Conservation (phyloP, 2,113 vertebrate genomes). For the Thamnophis sirtalis region DNA sequence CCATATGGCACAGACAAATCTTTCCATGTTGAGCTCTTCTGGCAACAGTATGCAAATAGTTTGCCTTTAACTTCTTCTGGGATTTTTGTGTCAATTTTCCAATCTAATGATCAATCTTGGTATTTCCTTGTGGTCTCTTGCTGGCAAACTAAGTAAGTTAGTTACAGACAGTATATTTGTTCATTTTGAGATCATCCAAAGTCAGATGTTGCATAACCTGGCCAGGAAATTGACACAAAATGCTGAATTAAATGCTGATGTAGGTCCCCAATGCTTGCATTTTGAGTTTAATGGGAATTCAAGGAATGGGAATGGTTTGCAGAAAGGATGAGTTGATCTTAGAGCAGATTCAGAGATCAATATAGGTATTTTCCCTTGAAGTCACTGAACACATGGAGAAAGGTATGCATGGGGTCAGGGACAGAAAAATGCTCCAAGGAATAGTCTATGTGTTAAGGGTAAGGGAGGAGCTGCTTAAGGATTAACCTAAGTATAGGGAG, state of each 20-base stretch:
- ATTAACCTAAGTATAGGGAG: not conserved
- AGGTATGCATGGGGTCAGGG: not conserved
- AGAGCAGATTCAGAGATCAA: not conserved
- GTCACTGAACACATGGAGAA: not conserved
- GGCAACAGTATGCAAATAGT: not conserved
- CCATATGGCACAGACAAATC: not conserved
- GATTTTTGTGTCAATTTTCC: not conserved
- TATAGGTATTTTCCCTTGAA: not conserved
- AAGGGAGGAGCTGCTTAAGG: not conserved
- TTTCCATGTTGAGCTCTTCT: not conserved
- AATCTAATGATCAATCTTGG: not conserved
- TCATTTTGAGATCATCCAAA: not conserved
- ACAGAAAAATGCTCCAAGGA: not conserved
- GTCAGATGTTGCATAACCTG: not conserved
- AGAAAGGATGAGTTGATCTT: not conserved
- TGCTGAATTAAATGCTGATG: not conserved
- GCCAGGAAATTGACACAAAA: not conserved
- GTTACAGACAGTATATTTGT: not conserved
- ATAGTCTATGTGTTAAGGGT: not conserved
- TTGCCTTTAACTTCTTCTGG: not conserved
- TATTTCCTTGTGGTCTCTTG: not conserved
- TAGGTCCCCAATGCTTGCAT: not conserved
- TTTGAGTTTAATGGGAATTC: not conserved
- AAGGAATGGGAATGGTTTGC: not conserved
- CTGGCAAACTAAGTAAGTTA: not conserved